Percentiles rank a stretch among this genome's conserved stretches.
These are phyloP conservation scores for Chelonus formosanus DNA, from an alignment of 2,888 invertebrate genomes.

Conservation along the genomic window DNA sequence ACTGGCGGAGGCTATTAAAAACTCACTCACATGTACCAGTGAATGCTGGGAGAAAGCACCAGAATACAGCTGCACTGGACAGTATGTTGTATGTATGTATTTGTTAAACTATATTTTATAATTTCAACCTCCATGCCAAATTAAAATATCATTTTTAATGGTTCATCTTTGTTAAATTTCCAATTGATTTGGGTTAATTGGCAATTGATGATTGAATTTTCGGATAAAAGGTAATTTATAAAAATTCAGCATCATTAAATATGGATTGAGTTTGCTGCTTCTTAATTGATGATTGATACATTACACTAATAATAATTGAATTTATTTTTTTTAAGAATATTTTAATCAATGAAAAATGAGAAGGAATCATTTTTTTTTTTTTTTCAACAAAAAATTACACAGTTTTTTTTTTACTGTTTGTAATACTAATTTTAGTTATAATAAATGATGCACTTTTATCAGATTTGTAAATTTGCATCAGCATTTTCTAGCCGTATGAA, in stretches of 20 bases:
- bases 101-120: not conserved
- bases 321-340: too few species aligned
- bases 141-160: slow-evolving; percentile 2
- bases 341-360: too few species aligned
- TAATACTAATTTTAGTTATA: not conserved
- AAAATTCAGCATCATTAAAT: too few species aligned
- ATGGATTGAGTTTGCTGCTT: too few species aligned
- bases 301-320: too few species aligned
- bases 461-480: not conserved
- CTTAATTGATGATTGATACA: too few species aligned
- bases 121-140: not conserved
- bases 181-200: too few species aligned
- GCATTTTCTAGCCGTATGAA: not conserved
- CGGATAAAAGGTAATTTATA: too few species aligned
- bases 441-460: slow-evolving; percentile 9
- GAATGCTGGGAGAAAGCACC: slow-evolving; percentile 9
- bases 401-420: not conserved
- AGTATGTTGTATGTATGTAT: not conserved
- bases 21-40: slow-evolving; percentile 8
- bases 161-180: too few species aligned
- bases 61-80: slow-evolving; percentile 7
- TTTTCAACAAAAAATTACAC: not conserved
- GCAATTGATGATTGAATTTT: too few species aligned
- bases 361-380: too few species aligned
- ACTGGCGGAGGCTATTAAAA: slow-evolving; percentile 18